Evolutionary conservation across 2,113 vertebrate genomes (phyloP).

Genomic region (Neogale vison): DNA sequence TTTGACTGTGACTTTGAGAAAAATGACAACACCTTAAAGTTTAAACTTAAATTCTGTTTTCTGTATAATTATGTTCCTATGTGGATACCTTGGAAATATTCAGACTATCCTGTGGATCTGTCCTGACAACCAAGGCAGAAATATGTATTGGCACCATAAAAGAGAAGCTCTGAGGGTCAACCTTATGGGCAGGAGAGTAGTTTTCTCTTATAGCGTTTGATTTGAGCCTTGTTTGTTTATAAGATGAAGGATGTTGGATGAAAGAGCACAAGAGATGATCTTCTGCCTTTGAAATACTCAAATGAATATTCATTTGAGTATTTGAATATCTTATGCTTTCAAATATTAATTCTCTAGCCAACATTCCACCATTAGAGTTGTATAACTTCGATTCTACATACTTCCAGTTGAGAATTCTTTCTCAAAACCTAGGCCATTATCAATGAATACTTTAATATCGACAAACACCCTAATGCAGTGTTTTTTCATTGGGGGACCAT

Average conservation of each 20-base stretch:
- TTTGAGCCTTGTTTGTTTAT: not conserved
- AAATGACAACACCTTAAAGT: conserved; percentile 16
- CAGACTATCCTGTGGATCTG: not conserved
- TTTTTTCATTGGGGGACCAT: not conserved
- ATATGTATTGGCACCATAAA: not conserved
- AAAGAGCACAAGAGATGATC: not conserved
- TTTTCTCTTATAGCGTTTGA: not conserved
- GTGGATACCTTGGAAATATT: not conserved
- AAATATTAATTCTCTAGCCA: not conserved
- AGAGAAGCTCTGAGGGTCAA: not conserved
- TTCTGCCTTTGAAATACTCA: not conserved
- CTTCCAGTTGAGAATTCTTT: not conserved
- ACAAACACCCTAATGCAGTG: not conserved
- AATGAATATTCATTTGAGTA: no score
- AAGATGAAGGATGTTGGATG: not conserved
- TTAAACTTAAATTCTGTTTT: conserved; percentile 19
- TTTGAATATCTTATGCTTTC: not conserved
- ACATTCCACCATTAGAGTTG: not conserved
- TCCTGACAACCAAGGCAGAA: not conserved
- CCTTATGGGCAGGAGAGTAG: no score
- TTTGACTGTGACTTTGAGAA: not conserved
- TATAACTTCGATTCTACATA: not conserved
- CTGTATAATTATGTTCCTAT: not conserved
- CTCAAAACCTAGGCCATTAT: not conserved
- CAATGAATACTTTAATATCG: not conserved